phyloP scores from a whole-genome alignment of 2,888 invertebrate genomes.

The Auanema freiburgensis region DNA sequence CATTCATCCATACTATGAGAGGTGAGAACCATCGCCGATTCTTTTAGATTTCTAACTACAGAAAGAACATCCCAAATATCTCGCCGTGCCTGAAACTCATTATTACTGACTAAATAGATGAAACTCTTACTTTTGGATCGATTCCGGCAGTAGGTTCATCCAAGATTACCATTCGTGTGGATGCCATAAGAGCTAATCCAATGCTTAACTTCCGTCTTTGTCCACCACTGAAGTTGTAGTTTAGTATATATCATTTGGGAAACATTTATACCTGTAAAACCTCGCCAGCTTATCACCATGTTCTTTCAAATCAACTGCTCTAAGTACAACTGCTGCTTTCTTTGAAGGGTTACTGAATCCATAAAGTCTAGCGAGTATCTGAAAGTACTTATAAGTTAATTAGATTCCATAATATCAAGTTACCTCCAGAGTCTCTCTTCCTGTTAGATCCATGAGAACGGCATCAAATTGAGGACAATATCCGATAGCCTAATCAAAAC shows the following conservation, averaged over 20 bases:
- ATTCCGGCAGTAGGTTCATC: slow-evolving; percentile 66
- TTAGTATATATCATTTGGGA: too few species aligned
- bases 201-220: slow-evolving; percentile 80
- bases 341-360: slow-evolving; percentile 32
- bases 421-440: slow-evolving; percentile 46
- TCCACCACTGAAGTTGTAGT: slow-evolving; percentile 71
- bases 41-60: slow-evolving; percentile 33
- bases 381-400: neutral
- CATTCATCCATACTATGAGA: slow-evolving; percentile 59
- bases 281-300: slow-evolving; percentile 51
- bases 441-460: slow-evolving; percentile 54
- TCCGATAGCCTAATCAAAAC: slow-evolving; percentile 42
- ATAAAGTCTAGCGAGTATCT: slow-evolving; percentile 46
- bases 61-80: slow-evolving; percentile 68
- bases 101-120: neutral
- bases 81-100: slow-evolving; percentile 68
- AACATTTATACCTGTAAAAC: slow-evolving; percentile 31
- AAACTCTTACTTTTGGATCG: slow-evolving; percentile 68
- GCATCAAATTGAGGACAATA: slow-evolving; percentile 63
- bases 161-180: slow-evolving; percentile 75
- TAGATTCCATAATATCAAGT: neutral
- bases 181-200: slow-evolving; percentile 77
- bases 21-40: slow-evolving; percentile 52
- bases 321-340: slow-evolving; percentile 42
- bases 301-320: slow-evolving; percentile 48